phyloP scores from a whole-genome alignment of 2,797 vertebrate genomes.

The Gephyroberyx darwinii region DNA sequence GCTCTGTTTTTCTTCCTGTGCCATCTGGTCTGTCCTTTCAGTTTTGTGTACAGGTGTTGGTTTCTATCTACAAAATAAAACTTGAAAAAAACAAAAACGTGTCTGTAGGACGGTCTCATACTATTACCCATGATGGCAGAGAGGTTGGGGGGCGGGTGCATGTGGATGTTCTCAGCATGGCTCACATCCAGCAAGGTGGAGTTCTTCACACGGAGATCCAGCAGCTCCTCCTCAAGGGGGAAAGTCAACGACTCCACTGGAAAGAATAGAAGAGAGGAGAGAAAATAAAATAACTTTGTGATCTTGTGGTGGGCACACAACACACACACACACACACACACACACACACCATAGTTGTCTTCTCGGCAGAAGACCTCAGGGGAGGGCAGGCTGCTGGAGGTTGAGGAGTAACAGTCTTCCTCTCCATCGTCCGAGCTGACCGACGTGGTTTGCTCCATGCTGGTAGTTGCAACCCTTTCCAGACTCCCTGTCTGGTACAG shows the following conservation, averaged over 20 bases:
- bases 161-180: slow-evolving; percentile 80
- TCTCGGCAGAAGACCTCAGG: slow-evolving; percentile 87
- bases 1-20: too few relatives aligned
- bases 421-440: slow-evolving; percentile 35
- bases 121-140: slow-evolving; percentile 85
- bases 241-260: slow-evolving; percentile 42
- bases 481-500: background rate
- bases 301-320: background rate
- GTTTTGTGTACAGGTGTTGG: background rate
- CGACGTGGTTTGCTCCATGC: slow-evolving; percentile 24
- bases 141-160: slow-evolving; percentile 79
- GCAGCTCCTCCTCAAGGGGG: slow-evolving; percentile 33
- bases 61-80: background rate
- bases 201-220: slow-evolving; percentile 77
- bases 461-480: background rate
- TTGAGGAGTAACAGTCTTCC: slow-evolving; percentile 26
- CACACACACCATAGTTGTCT: slow-evolving; percentile 74
- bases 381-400: slow-evolving; percentile 72
- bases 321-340: background rate
- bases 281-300: background rate
- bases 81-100: background rate
- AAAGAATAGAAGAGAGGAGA: background rate
- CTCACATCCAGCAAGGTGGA: slow-evolving; percentile 90
- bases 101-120: background rate
- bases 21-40: too few relatives aligned